Evolutionary conservation across 1,140 invertebrate genomes (phyloP).

Genomic region (Maniola jurtina): DNA sequence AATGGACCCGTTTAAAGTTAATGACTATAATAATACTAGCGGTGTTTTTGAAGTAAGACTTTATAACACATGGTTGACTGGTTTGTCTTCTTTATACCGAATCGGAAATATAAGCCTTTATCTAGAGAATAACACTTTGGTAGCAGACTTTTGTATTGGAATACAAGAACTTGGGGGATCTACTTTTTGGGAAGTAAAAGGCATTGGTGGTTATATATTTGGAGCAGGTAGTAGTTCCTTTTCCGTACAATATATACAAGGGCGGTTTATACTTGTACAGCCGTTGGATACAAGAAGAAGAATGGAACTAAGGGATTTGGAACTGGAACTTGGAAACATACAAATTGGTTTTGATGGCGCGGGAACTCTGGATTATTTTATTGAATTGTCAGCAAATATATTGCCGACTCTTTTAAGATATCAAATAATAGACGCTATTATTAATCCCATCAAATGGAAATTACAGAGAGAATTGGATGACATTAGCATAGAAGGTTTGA

Average conservation of each 20-base stretch:
- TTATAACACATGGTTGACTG: slow-evolving; percentile 86
- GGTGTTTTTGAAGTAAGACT: slow-evolving; percentile 84
- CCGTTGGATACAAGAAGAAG: slow-evolving; percentile 86
- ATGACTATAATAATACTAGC: slow-evolving; percentile 84
- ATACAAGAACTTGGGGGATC: slow-evolving; percentile 87
- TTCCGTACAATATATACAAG: slow-evolving; percentile 87
- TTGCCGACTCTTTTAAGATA: slow-evolving; percentile 90
- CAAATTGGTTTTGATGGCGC: slow-evolving; percentile 87
- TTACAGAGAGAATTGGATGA: slow-evolving; percentile 84
- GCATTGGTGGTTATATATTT: slow-evolving; percentile 82
- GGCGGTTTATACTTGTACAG: slow-evolving; percentile 83
- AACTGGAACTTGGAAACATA: slow-evolving; percentile 90
- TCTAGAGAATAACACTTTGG: slow-evolving; percentile 85
- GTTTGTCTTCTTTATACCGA: slow-evolving; percentile 88
- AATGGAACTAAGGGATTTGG: slow-evolving; percentile 84
- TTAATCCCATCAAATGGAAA: slow-evolving; percentile 84
- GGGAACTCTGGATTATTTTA: slow-evolving; percentile 89
- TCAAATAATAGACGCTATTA: slow-evolving; percentile 90
- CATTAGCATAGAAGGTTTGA: slow-evolving; percentile 85
- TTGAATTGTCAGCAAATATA: slow-evolving; percentile 88
- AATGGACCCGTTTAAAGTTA: slow-evolving; percentile 85
- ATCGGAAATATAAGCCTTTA: slow-evolving; percentile 87
- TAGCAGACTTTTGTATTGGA: slow-evolving; percentile 84
- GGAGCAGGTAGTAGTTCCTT: slow-evolving; percentile 85
- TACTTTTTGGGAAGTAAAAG: slow-evolving; percentile 87